Base-by-base conservation (phyloP, 2,888 invertebrate species). In the Polydrusus tereticollis region DNA sequence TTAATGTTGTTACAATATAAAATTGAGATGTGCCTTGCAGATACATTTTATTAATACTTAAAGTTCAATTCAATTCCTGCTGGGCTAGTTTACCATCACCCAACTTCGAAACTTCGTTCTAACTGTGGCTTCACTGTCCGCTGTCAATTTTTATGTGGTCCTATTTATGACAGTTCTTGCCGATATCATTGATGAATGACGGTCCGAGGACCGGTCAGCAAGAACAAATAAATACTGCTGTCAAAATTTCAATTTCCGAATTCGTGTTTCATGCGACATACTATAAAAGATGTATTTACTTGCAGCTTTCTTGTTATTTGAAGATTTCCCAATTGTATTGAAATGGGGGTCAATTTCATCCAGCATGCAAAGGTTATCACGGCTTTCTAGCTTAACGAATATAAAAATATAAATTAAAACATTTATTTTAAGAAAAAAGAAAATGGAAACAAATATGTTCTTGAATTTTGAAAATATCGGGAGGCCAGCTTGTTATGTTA, bases 161-260 rank as follows among this genome's bases (percentile, higher is more conserved):
- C 67, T 43, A 59, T 67, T 67, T 41, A 73, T 64, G 65, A 63
- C 74, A 63, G 50, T 65, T 57, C 65, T 68, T 26, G 64, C 72
- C 72, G 72, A 75, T 79, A 79, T 78, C 78, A 77, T 43, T 82
- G 82, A 83, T 81, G 78, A 80, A 82, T 82, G 80, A 77, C 77
- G 77, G 79, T 76, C 72, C 67, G 69, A 77, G 79, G 77, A 72
- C 73, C 76, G 81, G 78, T 78, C 77, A 79, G 77, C 80, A 78
- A 81, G 81, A 82, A 81, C 81, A 83, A 83, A 84, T 84, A 83
- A 83, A 84, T 84, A 83, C 80, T 82, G 83, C 82, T 83, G 83
- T 84, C 84, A 84, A 83, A 83, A 83, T 83, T 84, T 84, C 84
- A 84, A 84, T 84, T 84, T 83, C 83, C 83, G 82, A 82, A 81